These are phyloP conservation scores for Varecia variegata DNA, from an alignment of 2,797 vertebrate species.

Conservation along the genomic window DNA sequence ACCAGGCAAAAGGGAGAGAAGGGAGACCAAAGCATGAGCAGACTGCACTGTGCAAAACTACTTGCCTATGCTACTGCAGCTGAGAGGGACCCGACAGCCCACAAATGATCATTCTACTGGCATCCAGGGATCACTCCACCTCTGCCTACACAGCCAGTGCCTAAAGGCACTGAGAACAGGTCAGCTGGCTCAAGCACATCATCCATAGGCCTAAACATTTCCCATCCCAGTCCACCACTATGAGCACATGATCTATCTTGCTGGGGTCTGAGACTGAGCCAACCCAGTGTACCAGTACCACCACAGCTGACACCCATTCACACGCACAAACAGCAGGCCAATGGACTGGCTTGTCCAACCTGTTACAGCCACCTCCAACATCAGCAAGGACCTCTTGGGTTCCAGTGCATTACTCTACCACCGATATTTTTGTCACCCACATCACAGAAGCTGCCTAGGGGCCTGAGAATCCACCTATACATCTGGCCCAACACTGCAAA, in stretches of 20 bases:
- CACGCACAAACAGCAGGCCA: not conserved
- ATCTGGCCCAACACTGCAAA: no score
- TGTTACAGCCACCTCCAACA: no score
- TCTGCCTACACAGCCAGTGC: not conserved
- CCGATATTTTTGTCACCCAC: no score
- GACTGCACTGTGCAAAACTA: not conserved
- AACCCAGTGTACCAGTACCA: not conserved
- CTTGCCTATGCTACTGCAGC: not conserved
- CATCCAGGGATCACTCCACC: not conserved
- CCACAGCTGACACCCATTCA: not conserved
- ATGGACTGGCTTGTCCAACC: not conserved
- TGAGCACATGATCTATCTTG: not conserved
- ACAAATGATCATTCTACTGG: not conserved
- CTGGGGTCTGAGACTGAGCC: not conserved
- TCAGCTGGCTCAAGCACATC: not conserved
- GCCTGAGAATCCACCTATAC: no score
- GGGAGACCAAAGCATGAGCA: not conserved
- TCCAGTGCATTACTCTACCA: no score
- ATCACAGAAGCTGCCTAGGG: no score
- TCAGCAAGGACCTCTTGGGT: no score
- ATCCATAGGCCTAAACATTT: not conserved
- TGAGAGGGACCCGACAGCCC: not conserved
- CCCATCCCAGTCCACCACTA: not conserved
- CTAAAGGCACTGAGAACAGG: not conserved
- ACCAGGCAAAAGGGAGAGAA: not conserved